Conservation (phyloP, 2,888 invertebrate genomes). For the Ypsolopha sequella region DNA sequence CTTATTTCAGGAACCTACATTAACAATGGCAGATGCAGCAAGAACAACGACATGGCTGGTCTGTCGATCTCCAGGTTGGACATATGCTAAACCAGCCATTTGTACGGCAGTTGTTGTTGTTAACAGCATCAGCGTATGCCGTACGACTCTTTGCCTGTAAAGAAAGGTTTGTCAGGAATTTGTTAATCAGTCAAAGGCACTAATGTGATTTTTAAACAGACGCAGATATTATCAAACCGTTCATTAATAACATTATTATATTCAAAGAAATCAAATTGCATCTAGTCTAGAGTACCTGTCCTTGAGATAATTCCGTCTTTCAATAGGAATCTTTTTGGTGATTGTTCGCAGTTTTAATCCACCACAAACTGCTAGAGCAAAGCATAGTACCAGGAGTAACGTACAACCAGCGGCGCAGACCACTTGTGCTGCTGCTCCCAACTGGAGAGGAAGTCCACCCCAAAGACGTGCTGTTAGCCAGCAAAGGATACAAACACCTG, state of each 20-base stretch:
- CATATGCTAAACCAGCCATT: conserved; percentile 51
- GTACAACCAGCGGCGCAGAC: conserved; percentile 78
- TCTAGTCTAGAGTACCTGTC: conserved; percentile 50
- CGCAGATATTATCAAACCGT: neutral
- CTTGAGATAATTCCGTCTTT: conserved; percentile 65
- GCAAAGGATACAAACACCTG: conserved; percentile 76
- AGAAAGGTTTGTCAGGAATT: neutral
- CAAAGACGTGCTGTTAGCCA: conserved; percentile 76
- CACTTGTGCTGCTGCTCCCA: conserved; percentile 67
- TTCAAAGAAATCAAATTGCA: neutral
- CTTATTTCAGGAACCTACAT: conserved; percentile 23
- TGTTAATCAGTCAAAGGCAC: neutral
- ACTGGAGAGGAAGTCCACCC: conserved; percentile 71
- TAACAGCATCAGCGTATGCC: conserved; percentile 44
- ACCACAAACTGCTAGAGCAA: conserved; percentile 77
- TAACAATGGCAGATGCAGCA: conserved; percentile 40
- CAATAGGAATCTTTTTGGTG: conserved; percentile 69
- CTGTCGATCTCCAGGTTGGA: conserved; percentile 41
- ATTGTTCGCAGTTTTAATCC: conserved; percentile 72
- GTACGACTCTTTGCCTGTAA: conserved; percentile 35
- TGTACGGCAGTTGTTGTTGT: conserved; percentile 42
- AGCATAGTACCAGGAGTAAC: conserved; percentile 76
- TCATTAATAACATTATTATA: neutral
- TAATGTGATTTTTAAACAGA: neutral
- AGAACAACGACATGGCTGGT: conserved; percentile 35